Base-by-base conservation (phyloP, 1,140 invertebrate species). In the Trichoplusia ni region DNA sequence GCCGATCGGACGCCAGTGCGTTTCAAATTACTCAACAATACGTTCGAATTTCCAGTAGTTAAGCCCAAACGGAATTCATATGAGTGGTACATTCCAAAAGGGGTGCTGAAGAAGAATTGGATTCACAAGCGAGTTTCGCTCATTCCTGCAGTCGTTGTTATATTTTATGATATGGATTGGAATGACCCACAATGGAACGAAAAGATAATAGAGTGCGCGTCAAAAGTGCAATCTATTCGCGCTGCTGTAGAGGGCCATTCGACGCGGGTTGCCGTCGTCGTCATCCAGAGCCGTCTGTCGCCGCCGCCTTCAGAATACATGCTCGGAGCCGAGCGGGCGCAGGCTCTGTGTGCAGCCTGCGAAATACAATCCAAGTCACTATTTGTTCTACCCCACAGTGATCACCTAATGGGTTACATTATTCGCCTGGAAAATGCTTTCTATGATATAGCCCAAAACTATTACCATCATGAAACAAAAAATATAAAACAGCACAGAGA, bases 91-190 rank as follows among this genome's bases (percentile, higher is more conserved):
- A 95, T 98, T 75, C 97, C 98, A 0, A 98, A 98, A 91, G 98
- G 98, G 21, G 98, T 99, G 65, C 91, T 99, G 2, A 99, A 99
- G 84, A 94, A 94, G 5, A 97, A 97, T 79, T 99, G 99, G 99
- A 96, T 99, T 92, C 92, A 94, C 6, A 99, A 99, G 91, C 97
- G 99, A 86, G 91, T 99, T 4, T 94, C 95, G 73, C 92, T 97
- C 44, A 93, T 99, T 67, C 98, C 99, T 11, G 95, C 98, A 2
- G 95, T 99, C 0, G 94, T 99, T 46, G 97, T 99, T 5, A 93
- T 98, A 29, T 99, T 99, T 86, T 97, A 97, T 89, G 98, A 99
- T 80, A 93, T 99, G 72, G 98, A 99, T 91, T 99, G 98, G 98
- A 97, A 98, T 85, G 97, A 99, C 90, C 91, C 93, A 0, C 92